A percentile compares a stretch with the other conserved stretches of the same genome.
These are phyloP conservation scores for Eilema sororculum DNA, from an alignment of 2,888 invertebrate genomes.

Conservation along the genomic window DNA sequence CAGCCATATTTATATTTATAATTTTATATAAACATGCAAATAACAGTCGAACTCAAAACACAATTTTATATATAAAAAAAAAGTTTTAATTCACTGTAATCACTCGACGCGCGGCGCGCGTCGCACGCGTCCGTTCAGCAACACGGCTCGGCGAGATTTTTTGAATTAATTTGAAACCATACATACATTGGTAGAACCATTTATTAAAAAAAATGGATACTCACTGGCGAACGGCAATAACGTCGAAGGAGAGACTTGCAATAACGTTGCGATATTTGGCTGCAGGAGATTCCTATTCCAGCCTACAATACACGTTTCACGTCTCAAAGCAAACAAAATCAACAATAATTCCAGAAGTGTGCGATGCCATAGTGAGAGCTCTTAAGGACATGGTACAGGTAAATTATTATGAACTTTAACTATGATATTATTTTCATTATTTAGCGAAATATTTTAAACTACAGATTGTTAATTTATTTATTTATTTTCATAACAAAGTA, in stretches of 20 bases:
- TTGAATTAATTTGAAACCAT: conserved; percentile 7
- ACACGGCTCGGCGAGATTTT: no score
- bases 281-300: conserved; percentile 35
- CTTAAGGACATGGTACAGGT: conserved; percentile 33
- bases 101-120: no score
- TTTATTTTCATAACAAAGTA: no score
- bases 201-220: conserved; percentile 20
- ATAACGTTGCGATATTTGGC: conserved; percentile 31
- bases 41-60: no score
- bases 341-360: conserved; percentile 30
- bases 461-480: conserved; percentile 19
- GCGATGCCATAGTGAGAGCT: conserved; percentile 29
- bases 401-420: conserved; percentile 25
- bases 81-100: no score
- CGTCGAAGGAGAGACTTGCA: conserved; percentile 6
- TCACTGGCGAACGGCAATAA: conserved; percentile 29
- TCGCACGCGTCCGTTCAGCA: no score
- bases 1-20: no score
- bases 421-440: conserved; percentile 26
- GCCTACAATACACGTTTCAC: conserved; percentile 33
- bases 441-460: conserved; percentile 26
- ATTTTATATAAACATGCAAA: no score
- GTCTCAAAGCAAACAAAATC: conserved; percentile 34
- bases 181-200: no score
- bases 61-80: no score